Evolutionary conservation across 2,797 vertebrate genomes (phyloP).

Genomic region (Amniataba percoides): DNA sequence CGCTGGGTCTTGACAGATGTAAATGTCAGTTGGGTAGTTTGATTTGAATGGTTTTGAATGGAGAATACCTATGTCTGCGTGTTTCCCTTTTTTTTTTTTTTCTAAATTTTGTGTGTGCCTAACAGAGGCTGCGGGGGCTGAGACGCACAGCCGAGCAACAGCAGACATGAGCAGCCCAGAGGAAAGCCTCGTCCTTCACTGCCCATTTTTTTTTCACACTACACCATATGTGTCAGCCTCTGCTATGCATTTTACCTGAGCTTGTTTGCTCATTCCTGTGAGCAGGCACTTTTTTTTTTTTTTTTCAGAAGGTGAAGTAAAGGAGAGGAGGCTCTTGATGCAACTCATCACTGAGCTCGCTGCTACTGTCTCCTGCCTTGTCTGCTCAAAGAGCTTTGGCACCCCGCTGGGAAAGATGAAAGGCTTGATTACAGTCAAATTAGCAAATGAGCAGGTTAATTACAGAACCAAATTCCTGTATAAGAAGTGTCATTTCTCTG

Average conservation of each 20-base stretch:
- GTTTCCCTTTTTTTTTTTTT: slow-evolving; percentile 27
- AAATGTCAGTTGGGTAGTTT: slow-evolving; percentile 70
- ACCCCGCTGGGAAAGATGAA: slow-evolving; percentile 82
- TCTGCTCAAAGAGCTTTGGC: slow-evolving; percentile 71
- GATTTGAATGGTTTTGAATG: slow-evolving; percentile 56
- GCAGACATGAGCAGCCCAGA: slow-evolving; percentile 61
- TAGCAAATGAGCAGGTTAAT: slow-evolving; percentile 86
- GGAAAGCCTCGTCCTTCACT: slow-evolving; percentile 62
- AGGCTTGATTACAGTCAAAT: slow-evolving; percentile 86
- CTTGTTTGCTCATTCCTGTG: slow-evolving; percentile 54
- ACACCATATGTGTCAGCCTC: slow-evolving; percentile 57
- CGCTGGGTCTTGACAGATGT: slow-evolving; percentile 60
- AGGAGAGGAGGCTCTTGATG: slow-evolving; percentile 70
- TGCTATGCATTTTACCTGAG: slow-evolving; percentile 42
- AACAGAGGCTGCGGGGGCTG: slow-evolving; percentile 50
- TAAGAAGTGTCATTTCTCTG: slow-evolving; percentile 77
- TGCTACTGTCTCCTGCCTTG: slow-evolving; percentile 72
- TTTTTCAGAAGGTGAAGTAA: slow-evolving; percentile 67
- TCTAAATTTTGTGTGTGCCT: slow-evolving; percentile 40
- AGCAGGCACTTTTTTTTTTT: slow-evolving; percentile 7
- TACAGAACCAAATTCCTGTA: slow-evolving; percentile 79
- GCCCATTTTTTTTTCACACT: slow-evolving; percentile 38
- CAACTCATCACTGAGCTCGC: slow-evolving; percentile 72
- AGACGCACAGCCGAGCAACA: slow-evolving; percentile 50
- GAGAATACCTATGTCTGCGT: slow-evolving; percentile 53